These are phyloP conservation scores for Chouioia cunea DNA, from an alignment of 2,888 invertebrate species.

Conservation along the genomic window DNA sequence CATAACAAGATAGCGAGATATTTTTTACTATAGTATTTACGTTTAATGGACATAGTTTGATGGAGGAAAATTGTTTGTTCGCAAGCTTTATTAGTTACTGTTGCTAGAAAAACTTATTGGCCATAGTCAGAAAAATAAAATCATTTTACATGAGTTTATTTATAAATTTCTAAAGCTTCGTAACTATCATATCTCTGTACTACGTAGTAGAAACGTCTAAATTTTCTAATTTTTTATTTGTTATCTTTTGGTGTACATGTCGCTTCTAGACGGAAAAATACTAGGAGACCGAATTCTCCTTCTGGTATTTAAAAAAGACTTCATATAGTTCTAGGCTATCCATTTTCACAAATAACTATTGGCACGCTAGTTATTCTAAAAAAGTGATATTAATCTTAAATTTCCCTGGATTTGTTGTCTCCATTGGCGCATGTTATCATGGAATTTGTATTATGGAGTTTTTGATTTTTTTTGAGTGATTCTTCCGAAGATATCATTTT, in stretches of 20 bases:
- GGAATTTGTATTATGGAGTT: constrained; percentile 29
- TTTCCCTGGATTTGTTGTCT: background rate
- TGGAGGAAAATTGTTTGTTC: constrained; percentile 28
- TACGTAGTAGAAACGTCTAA: constrained; percentile 34
- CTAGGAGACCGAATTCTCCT: background rate
- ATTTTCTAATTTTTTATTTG: constrained; percentile 11
- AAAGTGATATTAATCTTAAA: constrained; percentile 18
- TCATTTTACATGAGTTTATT: constrained; percentile 25
- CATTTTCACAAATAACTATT: constrained; percentile 35
- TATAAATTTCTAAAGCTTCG: constrained; percentile 39
- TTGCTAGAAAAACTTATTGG: constrained; percentile 24
- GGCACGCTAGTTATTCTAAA: constrained; percentile 37
- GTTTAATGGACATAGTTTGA: constrained; percentile 30
- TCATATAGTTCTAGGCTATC: constrained; percentile 36
- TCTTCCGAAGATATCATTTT: background rate
- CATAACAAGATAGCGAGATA: constrained; percentile 33
- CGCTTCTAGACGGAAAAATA: background rate
- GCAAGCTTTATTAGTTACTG: constrained; percentile 9
- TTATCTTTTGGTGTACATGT: background rate
- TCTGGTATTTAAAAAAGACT: constrained; percentile 8
- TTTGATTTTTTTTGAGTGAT: constrained; percentile 1
- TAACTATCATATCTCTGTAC: constrained; percentile 25
- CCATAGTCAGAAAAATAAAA: constrained; percentile 34
- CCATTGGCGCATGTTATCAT: constrained; percentile 6
- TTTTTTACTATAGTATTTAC: constrained; percentile 25